Evolutionary conservation across 1,140 invertebrate species (phyloP), one percentile per base, ranked within the genome.

Genomic region (Lepidurus apus): DNA sequence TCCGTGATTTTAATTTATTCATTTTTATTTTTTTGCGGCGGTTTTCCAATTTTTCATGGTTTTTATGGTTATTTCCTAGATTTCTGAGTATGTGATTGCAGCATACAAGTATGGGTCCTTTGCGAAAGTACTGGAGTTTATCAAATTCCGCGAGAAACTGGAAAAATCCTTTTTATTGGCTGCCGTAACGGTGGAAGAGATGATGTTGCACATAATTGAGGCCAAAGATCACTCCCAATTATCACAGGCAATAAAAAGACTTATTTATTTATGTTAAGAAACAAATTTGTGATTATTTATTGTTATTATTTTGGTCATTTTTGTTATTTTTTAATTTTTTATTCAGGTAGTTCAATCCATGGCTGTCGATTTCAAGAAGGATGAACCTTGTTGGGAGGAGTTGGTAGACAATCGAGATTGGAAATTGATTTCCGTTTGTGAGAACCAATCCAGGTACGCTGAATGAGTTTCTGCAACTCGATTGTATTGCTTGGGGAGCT

Each of bases 21-120:
- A 10, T 74, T 0, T 74, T 75, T 1, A 21, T 0, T 34, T 34
- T 34, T 34, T 34, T 0, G 34, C 0, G 4, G 34, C 2, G 2
- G 34, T 34, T 34, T 34, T 34, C 34, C 34, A 34, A 34, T 80
- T 82, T 79, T 82, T 83, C 80, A 77, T 9, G 5, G 10, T 76
- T 76, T 11, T 21, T 78, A n/a, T 9, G 21, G 34, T 78, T 73
- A 65, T 77, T 53, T 77, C 87, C 53, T 86, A 95, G 93, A 94
- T 93, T 82, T 90, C 93, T 74, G 95, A 98, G 85, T 94, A 96
- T 84, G 87, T 98, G 76, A 94, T 95, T 34, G 91, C 93, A 83
- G 93, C 93, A 3, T 98, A 97, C 85, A 96, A 96, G 84, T 97
- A 91, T 85, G 96, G 95, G 13, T 95, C 95, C 53, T 97, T 97